phyloP scores from a whole-genome alignment of 92 coral and sea anemone genomes.

The Hydrozoanthus gracilis region DNA sequence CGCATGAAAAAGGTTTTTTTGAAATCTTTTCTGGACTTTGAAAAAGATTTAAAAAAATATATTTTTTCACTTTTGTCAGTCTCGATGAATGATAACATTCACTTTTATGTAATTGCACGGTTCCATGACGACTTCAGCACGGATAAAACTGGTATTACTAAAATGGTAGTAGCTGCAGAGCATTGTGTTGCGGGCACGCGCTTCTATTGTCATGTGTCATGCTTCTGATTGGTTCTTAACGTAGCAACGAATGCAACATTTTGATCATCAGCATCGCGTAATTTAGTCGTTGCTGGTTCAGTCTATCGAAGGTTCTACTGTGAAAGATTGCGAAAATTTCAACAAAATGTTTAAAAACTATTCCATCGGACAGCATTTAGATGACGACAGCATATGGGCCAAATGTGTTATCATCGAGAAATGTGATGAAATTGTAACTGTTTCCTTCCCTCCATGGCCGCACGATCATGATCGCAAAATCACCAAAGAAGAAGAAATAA shows the following conservation, averaged over 20 bases:
- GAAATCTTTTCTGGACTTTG: no score
- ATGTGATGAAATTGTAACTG: neutral
- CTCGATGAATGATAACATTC: no score
- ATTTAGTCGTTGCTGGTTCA: neutral
- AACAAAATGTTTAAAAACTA: slow-evolving; percentile 1
- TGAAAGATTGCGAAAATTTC: no score
- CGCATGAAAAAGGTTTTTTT: no score
- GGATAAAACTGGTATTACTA: no score
- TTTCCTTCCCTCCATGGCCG: slow-evolving; percentile 7
- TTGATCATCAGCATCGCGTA: neutral
- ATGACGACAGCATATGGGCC: slow-evolving; percentile 9
- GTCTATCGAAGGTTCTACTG: no score
- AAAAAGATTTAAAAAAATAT: no score
- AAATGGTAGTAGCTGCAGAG: neutral
- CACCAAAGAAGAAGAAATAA: neutral
- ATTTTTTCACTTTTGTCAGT: no score
- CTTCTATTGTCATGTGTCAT: neutral
- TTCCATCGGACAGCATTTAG: neutral
- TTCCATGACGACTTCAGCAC: neutral
- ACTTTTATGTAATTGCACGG: no score
- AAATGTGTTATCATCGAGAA: slow-evolving; percentile 4
- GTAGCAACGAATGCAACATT: neutral
- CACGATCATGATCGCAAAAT: neutral
- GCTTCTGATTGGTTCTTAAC: no score
- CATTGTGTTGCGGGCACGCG: neutral